These are phyloP conservation scores for Spodoptera frugiperda DNA, from an alignment of 1,140 invertebrate species.

Conservation along the genomic window DNA sequence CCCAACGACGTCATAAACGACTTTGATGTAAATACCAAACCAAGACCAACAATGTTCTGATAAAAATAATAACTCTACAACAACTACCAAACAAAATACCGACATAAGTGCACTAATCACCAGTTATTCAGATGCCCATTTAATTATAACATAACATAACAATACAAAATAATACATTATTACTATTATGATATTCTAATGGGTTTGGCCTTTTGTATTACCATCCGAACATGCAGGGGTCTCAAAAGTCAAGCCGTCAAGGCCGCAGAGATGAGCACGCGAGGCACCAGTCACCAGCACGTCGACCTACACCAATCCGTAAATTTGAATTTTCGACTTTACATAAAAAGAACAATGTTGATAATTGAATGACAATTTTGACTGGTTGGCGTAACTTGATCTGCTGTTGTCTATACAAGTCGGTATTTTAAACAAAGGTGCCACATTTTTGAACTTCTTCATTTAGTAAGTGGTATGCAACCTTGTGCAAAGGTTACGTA, in stretches of 20 bases:
- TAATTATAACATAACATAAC: slow-evolving; percentile 12
- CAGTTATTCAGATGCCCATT: slow-evolving; percentile 19
- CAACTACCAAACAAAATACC: not conserved
- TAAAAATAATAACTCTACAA: not conserved
- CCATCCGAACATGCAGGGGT: slow-evolving; percentile 69
- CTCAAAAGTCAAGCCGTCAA: slow-evolving; percentile 77
- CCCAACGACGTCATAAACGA: too few relatives aligned
- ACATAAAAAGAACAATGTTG: too few relatives aligned
- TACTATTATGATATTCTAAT: slow-evolving; percentile 71
- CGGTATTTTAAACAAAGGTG: slow-evolving; percentile 34
- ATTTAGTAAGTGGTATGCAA: not conserved
- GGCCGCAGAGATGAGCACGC: slow-evolving; percentile 64
- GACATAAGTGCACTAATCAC: not conserved
- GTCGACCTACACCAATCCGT: not conserved
- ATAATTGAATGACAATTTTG: too few relatives aligned
- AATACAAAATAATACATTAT: slow-evolving; percentile 50
- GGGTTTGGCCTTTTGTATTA: slow-evolving; percentile 68
- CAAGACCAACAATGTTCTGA: too few relatives aligned
- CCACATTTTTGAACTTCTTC: slow-evolving; percentile 24
- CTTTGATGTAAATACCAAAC: too few relatives aligned
- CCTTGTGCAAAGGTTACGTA: slow-evolving; percentile 18
- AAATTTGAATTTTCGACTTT: too few relatives aligned
- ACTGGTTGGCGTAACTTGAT: not conserved
- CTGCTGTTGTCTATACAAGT: not conserved
- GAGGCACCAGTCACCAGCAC: not conserved